Conservation (phyloP, 1,140 invertebrate genomes). For the Oppia nitens region DNA sequence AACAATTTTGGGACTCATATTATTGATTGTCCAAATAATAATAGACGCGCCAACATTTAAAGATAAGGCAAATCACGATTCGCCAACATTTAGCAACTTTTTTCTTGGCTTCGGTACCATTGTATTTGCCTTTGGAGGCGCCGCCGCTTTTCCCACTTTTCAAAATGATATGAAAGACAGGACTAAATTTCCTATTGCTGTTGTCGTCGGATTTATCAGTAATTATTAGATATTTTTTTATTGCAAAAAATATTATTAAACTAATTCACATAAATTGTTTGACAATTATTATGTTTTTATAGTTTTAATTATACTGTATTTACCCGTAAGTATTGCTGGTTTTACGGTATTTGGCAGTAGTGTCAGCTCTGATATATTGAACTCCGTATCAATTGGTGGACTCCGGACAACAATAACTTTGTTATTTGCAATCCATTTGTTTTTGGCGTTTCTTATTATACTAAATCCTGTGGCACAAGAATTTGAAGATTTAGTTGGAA, state of each 20-base stretch:
- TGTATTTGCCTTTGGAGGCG: slow-evolving; percentile 47
- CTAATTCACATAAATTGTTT: slow-evolving; percentile 15
- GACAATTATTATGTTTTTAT: too few relatives aligned
- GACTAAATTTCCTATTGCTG: slow-evolving; percentile 35
- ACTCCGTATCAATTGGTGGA: slow-evolving; percentile 32
- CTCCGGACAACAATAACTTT: slow-evolving; percentile 36
- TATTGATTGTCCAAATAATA: background rate
- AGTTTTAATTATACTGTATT: slow-evolving; percentile 40
- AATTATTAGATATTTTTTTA: slow-evolving; percentile 14
- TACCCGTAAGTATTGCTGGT: slow-evolving; percentile 37
- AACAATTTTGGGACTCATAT: background rate
- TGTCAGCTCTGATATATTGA: slow-evolving; percentile 36
- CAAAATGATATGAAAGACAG: slow-evolving; percentile 48
- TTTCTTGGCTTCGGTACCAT: slow-evolving; percentile 45
- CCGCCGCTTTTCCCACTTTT: slow-evolving; percentile 47
- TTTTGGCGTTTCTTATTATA: slow-evolving; percentile 44
- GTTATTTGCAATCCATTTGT: slow-evolving; percentile 41
- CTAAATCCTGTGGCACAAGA: slow-evolving; percentile 48
- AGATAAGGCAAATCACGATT: background rate
- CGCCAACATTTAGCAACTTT: slow-evolving; percentile 31
- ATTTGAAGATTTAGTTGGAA: slow-evolving; percentile 44
- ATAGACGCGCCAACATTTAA: background rate
- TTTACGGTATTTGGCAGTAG: slow-evolving; percentile 40
- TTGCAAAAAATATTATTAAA: background rate
- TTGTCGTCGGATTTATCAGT: slow-evolving; percentile 37